phyloP scores from a whole-genome alignment of 2,113 vertebrate genomes.

The Cheirogaleus medius region DNA sequence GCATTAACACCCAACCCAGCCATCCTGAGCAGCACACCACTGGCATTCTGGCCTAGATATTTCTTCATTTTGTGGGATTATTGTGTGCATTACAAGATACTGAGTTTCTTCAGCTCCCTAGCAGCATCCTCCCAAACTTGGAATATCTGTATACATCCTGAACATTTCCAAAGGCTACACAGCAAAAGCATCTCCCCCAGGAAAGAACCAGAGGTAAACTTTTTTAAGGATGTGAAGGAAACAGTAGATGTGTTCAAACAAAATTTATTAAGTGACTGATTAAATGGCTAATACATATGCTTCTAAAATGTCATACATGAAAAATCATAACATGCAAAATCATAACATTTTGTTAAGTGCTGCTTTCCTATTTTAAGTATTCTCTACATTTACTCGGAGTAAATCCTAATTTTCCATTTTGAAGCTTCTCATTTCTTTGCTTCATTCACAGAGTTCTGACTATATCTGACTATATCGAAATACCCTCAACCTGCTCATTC shows the following conservation, averaged over 20 bases:
- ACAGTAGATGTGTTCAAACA: not conserved
- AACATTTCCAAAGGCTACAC: not conserved
- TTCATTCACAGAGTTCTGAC: not conserved
- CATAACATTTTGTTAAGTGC: not conserved
- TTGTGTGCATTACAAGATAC: not conserved
- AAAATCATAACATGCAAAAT: not conserved
- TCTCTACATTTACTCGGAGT: not conserved
- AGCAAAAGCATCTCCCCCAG: not conserved
- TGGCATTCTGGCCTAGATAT: not conserved
- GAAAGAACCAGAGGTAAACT: not conserved
- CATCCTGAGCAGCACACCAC: not conserved
- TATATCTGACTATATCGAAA: not conserved
- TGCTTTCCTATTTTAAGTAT: not conserved
- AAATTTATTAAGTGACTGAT: not conserved
- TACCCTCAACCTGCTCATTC: not conserved
- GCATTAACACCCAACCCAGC: not conserved
- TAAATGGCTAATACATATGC: not conserved
- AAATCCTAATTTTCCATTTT: not conserved
- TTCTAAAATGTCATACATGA: not conserved
- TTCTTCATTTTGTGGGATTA: not conserved
- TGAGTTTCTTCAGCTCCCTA: not conserved
- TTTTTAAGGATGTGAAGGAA: constrained; percentile 1
- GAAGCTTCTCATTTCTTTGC: not conserved
- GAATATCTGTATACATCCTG: not conserved
- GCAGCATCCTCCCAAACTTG: not conserved